A percentile compares a stretch with the other conserved stretches of the same genome.
These are phyloP conservation scores for Caenorhabditis sulstoni DNA, from an alignment of 2,888 invertebrate species.

Conservation along the genomic window DNA sequence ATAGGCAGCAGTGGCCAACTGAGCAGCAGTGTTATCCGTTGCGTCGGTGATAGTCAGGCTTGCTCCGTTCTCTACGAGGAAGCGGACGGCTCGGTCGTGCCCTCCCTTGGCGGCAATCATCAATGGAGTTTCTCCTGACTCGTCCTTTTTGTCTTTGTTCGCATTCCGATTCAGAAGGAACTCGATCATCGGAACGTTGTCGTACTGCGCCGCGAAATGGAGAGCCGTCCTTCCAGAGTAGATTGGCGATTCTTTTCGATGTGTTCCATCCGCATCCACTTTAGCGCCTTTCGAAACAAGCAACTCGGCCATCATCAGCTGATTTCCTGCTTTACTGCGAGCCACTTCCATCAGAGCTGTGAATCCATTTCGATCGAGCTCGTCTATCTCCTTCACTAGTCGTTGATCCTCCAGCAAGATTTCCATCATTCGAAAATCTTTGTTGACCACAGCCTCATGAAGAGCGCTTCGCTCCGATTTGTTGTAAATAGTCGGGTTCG, in stretches of 20 bases:
- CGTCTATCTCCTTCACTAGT: conserved; percentile 42
- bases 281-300: conserved; percentile 33
- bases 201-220: conserved; percentile 30
- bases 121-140: conserved; percentile 30
- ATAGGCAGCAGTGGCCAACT: conserved; percentile 9
- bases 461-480: conserved; percentile 65
- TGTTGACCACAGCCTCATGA: conserved; percentile 66
- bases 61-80: conserved; percentile 13
- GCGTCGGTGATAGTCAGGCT: conserved; percentile 17
- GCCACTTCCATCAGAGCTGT: conserved; percentile 38
- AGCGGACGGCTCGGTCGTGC: conserved; percentile 8
- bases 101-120: conserved; percentile 49
- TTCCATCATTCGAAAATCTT: conserved; percentile 52
- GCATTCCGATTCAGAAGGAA: conserved; percentile 5
- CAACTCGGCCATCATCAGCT: conserved; percentile 16
- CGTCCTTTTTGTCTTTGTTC: conserved; percentile 48
- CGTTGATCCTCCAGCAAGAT: conserved; percentile 56
- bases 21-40: conserved; percentile 16
- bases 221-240: conserved; percentile 39
- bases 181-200: conserved; percentile 16
- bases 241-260: conserved; percentile 26
- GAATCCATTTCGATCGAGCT: conserved; percentile 35
- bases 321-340: neutral
- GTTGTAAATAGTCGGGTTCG: conserved; percentile 67
- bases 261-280: conserved; percentile 28